A percentile compares a stretch with the other conserved stretches of the same genome.
Evolutionary conservation across 2,113 vertebrate species (phyloP).

Genomic region (Mesitornis unicolor): DNA sequence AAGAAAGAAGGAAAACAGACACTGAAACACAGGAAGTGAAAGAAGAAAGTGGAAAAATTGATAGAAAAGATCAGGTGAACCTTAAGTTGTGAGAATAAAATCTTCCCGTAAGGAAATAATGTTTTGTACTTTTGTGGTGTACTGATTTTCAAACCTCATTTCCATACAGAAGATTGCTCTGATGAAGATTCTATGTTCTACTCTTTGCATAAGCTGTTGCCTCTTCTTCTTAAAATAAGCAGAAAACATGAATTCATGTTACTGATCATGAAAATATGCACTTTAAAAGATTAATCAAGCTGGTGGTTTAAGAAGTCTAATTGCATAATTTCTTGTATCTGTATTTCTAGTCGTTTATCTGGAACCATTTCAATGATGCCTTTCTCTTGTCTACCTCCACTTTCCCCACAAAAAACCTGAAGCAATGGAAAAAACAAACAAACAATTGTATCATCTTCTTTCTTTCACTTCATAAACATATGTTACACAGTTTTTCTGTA

Average conservation of each 20-base stretch:
- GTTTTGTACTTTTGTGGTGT: background rate
- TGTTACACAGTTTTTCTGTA: background rate
- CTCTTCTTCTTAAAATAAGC: background rate
- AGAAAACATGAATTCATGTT: background rate
- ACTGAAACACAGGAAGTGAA: background rate
- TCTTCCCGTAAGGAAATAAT: background rate
- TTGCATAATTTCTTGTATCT: background rate
- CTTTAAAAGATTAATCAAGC: background rate
- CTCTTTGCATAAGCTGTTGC: background rate
- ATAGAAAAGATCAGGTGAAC: background rate
- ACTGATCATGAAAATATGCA: background rate
- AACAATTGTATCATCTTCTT: background rate
- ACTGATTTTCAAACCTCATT: background rate
- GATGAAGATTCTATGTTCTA: background rate
- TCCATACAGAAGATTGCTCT: background rate
- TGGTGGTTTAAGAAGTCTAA: background rate
- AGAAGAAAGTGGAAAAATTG: background rate
- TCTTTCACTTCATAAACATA: background rate
- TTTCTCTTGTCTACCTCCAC: background rate
- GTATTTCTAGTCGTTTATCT: background rate
- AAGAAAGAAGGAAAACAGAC: background rate
- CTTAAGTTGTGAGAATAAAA: background rate
- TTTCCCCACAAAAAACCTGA: rapidly evolving
- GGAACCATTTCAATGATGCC: background rate
- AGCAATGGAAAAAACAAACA: background rate